Percentiles rank a stretch among this genome's conserved stretches.
Evolutionary conservation across 2,888 invertebrate species (phyloP).

Genomic region (Oligia strigilis): DNA sequence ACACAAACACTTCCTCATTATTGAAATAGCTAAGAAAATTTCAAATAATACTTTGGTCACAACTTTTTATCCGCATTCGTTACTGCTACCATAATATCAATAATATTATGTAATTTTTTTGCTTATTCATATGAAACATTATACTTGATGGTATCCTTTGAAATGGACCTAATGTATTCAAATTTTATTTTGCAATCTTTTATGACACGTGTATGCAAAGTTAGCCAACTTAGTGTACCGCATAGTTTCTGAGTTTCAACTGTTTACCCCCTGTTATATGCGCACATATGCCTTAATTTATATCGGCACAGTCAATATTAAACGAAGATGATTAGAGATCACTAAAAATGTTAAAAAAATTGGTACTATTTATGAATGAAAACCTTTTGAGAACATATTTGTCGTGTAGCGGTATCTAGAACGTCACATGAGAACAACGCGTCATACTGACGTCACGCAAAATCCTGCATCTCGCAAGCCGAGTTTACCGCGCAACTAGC

Average conservation of each 20-base stretch:
- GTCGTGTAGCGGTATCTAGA: too few species aligned
- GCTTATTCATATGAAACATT: conserved; percentile 35
- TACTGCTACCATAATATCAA: conserved; percentile 26
- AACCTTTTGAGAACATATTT: too few species aligned
- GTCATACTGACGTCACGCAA: too few species aligned
- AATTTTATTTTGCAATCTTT: conserved; percentile 16
- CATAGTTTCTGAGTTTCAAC: conserved; percentile 13
- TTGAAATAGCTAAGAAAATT: conserved; percentile 51
- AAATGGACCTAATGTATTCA: conserved; percentile 25
- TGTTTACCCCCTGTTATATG: not conserved
- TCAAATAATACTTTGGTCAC: conserved; percentile 48
- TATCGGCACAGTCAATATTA: too few species aligned
- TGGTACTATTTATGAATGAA: too few species aligned
- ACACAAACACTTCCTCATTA: conserved; percentile 60
- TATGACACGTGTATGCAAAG: conserved; percentile 13
- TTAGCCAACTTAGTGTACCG: conserved; percentile 5
- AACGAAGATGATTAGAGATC: not conserved
- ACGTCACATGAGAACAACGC: too few species aligned
- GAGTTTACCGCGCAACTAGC: too few species aligned
- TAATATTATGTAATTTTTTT: conserved; percentile 51
- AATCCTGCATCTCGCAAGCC: too few species aligned
- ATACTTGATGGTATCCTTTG: conserved; percentile 25
- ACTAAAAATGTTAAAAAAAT: too few species aligned
- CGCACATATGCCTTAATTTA: not conserved
- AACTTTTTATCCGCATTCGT: conserved; percentile 63